Evolutionary conservation across 2,888 invertebrate genomes (phyloP).

Genomic region (Vannuccia rotundouncinata): DNA sequence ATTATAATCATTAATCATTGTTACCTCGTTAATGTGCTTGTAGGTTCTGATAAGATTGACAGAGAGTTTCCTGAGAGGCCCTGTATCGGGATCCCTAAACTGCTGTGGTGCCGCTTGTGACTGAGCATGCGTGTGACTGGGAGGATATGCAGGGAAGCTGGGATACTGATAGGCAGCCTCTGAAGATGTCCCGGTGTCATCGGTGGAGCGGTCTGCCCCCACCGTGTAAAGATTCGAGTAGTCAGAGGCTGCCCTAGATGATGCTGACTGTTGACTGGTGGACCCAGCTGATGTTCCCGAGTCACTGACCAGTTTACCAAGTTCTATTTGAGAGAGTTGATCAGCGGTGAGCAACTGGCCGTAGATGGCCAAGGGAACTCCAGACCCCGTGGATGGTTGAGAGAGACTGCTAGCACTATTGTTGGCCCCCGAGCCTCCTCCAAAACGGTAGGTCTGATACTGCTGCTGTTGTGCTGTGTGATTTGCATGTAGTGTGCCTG

Average conservation of each 20-base stretch:
- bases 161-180: slow-evolving; percentile 13
- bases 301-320: not conserved
- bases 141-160: not conserved
- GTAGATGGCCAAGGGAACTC: not conserved
- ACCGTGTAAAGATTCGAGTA: not conserved
- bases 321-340: not conserved
- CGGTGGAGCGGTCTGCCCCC: not conserved
- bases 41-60: slow-evolving; percentile 99
- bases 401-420: not conserved
- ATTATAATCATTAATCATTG: not conserved
- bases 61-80: slow-evolving; percentile 86
- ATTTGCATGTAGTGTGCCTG: not conserved
- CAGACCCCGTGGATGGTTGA: not conserved
- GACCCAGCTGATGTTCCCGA: not conserved
- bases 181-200: not conserved
- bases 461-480: not conserved
- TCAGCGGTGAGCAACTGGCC: not conserved
- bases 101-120: not conserved
- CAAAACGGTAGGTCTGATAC: not conserved
- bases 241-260: not conserved
- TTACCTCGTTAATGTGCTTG: slow-evolving; percentile 98
- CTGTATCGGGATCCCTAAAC: slow-evolving; percentile 50
- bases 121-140: not conserved
- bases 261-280: not conserved
- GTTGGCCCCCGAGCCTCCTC: not conserved